Base-by-base conservation (phyloP, 2,113 vertebrate species). In the Morone saxatilis region DNA sequence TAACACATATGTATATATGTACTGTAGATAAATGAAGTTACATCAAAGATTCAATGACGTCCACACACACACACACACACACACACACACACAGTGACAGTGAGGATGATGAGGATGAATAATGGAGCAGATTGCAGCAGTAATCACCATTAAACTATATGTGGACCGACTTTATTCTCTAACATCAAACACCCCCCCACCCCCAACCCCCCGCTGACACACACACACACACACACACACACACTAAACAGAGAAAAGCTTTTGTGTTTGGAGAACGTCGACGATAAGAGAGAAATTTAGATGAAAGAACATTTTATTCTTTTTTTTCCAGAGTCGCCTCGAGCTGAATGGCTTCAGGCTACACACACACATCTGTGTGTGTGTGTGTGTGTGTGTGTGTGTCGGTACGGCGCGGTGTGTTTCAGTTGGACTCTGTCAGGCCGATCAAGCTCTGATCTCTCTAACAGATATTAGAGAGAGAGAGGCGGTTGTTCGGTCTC, bases 231-330 rank as follows among this genome's bases (percentile, higher is more conserved):
- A 66, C 51, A 40, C 36, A 75, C 47, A 61, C 61, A 60, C 61
- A 80, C 69, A 68, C 74, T 20, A 53, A 19, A 78, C 17, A 80
- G 16, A 78, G 79, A 74, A 80, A 78, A 76, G 81, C 59, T 19
- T 77, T 7, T 86, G 83, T 91, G 83, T 90, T 87, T 88, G 72
- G 50, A 88, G 88, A 90, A 81, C 77, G 66, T 74, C 10, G 60
- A 74, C 86, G 90, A 91, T 93, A 63, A 91, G 90, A 91, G 73
- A 90, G 90, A 90, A 92, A 93, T 91, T 89, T 93, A 93, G 90
- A 93, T 93, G 90, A 93, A 93, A 93, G 88, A 79, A 22, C 4
- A 20, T 91, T 88, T 90, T 88, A 83, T 88, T 86, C 82, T 89
- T 85, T 82, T 83, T 81, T 74, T 68, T 82, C 31, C 41, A 12